Conservation (phyloP, 2,797 vertebrate genomes). For the Pseudochaenichthys georgianus region DNA sequence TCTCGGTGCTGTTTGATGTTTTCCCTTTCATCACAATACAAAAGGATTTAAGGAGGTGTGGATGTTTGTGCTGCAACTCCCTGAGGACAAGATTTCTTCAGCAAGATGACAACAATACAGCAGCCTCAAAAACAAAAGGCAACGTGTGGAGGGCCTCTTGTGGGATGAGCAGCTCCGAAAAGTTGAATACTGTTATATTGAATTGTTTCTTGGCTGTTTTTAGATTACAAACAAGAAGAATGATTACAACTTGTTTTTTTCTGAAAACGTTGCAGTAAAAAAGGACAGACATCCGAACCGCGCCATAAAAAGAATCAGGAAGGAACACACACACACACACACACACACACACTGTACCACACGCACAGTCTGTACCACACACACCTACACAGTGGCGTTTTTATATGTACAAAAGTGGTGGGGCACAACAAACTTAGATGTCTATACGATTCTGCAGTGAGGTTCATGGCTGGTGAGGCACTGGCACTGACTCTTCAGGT, state of each 20-base stretch:
- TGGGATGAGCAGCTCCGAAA: neutral
- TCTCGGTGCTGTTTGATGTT: neutral
- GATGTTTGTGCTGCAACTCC: slow-evolving; percentile 7
- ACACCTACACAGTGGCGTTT: no score
- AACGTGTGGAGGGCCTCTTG: neutral
- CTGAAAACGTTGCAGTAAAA: neutral
- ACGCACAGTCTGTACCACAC: no score
- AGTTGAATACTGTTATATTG: neutral
- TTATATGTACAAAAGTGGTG: no score
- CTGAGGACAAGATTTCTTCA: slow-evolving; percentile 21
- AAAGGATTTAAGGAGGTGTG: slow-evolving; percentile 27
- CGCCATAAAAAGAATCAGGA: neutral
- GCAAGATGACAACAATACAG: slow-evolving; percentile 13
- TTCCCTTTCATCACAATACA: slow-evolving; percentile 28
- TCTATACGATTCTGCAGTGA: no score
- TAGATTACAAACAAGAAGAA: neutral
- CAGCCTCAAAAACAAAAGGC: slow-evolving; percentile 7
- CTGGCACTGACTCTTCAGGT: no score
- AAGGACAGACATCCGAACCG: neutral
- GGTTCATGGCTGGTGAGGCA: no score
- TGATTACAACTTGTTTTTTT: neutral
- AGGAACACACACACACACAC: neutral
- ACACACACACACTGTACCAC: no score
- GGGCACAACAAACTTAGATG: no score
- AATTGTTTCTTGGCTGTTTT: neutral